These are phyloP conservation scores for Lamprotornis superbus DNA, from an alignment of 2,113 vertebrate genomes.

Conservation along the genomic window DNA sequence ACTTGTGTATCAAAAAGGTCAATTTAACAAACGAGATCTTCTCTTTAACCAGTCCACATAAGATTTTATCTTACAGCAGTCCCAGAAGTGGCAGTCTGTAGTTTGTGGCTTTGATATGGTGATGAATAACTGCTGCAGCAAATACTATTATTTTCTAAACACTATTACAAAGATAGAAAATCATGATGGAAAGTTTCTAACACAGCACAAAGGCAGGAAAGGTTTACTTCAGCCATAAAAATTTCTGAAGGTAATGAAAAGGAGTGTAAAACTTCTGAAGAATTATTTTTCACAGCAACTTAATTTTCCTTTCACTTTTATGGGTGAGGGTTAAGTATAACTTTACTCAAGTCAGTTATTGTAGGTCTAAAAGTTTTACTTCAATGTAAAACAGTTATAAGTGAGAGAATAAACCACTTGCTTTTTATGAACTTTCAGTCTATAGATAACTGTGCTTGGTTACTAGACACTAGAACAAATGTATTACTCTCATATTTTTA, in stretches of 20 bases:
- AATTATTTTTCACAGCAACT: neutral
- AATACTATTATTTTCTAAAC: neutral
- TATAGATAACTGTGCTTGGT: neutral
- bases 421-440: neutral
- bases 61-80: neutral
- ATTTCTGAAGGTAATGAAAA: neutral
- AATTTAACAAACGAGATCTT: neutral
- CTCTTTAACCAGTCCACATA: neutral
- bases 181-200: neutral
- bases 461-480: neutral
- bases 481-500: neutral
- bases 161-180: neutral
- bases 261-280: neutral
- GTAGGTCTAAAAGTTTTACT: neutral
- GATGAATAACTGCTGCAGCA: neutral
- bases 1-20: neutral
- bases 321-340: neutral
- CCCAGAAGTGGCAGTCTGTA: neutral
- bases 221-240: neutral
- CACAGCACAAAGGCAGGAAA: neutral
- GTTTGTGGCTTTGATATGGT: neutral
- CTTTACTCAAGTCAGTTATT: neutral
- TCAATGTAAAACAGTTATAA: neutral
- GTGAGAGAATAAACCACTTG: neutral
- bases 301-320: neutral